Evolutionary conservation across 2,888 invertebrate species (phyloP), one percentile per base, ranked within the genome.

Genomic region (Pristionchus maxplancki): DNA sequence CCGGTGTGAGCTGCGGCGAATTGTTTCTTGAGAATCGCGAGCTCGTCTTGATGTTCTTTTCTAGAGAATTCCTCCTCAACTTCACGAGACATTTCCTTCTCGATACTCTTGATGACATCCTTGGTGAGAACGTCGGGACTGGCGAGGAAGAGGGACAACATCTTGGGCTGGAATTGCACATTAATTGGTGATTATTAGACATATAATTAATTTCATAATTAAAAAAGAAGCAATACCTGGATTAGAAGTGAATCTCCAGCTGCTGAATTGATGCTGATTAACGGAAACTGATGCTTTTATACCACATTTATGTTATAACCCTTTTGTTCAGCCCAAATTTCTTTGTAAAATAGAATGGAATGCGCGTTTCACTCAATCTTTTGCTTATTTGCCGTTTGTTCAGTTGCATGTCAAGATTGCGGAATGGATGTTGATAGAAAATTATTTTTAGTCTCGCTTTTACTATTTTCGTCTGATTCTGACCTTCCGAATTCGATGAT

Each of bases 31-130:
- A 83, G 83, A 37, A 34, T 11, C 31, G 2, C 83, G 13, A 83
- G 83, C 13, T 53, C 58, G 6, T 53, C 83, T 24, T 31, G 31
- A 15, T 31, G 17, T 31, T 83, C 34, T 24, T 83, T 83, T 50
- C 53, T 53, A 53, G 53, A 31, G 37, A 83, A 83, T 34, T 83
- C 83, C 40, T 83, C 83, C 53, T 83, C 83, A 20, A 71, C 67
- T 71, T 71, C 67, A 37, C 37, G 34, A 34, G 34, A 37, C 67
- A 71, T 71, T 37, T 71, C 67, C 67, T 71, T 71, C 17, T 71
- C 67, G 67, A 71, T 71, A 34, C 8, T 37, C 37, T 34, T 37
- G 20, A 71, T 31, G 13, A 6, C 34, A 4, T 9, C 37, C 1
- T 37, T 17, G 8, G 13, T 64, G 28, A 64, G 28, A 64, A 64